Conservation (phyloP, 2,797 vertebrate genomes). For the Morelia viridis region DNA sequence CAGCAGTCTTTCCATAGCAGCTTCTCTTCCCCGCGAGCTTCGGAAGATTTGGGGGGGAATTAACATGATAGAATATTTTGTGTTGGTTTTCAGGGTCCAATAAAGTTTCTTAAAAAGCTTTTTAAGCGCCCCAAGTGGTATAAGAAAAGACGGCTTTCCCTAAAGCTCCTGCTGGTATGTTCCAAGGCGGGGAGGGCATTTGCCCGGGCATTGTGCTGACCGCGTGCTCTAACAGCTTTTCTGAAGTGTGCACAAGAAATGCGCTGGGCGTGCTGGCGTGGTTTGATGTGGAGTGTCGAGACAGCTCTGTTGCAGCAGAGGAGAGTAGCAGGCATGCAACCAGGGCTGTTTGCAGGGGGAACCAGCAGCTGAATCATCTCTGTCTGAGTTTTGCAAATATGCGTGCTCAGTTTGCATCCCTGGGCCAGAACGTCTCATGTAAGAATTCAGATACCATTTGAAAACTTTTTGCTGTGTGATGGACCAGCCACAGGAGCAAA, state of each 20-base stretch:
- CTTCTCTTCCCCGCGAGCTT: background rate
- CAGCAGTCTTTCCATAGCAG: too few species aligned
- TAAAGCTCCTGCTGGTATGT: conserved; percentile 47
- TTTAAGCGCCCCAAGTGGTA: conserved; percentile 33
- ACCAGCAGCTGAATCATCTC: background rate
- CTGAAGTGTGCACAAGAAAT: background rate
- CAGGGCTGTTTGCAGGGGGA: background rate
- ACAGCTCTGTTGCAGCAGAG: background rate
- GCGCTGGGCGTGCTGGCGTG: background rate
- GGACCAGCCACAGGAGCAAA: background rate
- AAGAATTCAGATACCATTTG: background rate
- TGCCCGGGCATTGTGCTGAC: background rate
- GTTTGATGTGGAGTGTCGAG: background rate
- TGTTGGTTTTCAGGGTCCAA: conserved; percentile 40
- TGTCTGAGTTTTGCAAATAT: background rate
- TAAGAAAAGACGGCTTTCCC: conserved; percentile 47
- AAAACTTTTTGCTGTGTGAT: background rate
- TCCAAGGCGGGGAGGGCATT: too few species aligned
- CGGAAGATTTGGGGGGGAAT: too few species aligned
- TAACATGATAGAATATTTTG: background rate
- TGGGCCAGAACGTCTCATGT: background rate
- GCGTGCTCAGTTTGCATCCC: background rate
- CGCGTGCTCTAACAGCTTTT: background rate
- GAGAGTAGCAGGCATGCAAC: background rate
- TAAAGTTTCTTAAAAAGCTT: conserved; percentile 29